Conservation (phyloP, 2,888 invertebrate genomes). For the Stenchaetothrips biformis region DNA sequence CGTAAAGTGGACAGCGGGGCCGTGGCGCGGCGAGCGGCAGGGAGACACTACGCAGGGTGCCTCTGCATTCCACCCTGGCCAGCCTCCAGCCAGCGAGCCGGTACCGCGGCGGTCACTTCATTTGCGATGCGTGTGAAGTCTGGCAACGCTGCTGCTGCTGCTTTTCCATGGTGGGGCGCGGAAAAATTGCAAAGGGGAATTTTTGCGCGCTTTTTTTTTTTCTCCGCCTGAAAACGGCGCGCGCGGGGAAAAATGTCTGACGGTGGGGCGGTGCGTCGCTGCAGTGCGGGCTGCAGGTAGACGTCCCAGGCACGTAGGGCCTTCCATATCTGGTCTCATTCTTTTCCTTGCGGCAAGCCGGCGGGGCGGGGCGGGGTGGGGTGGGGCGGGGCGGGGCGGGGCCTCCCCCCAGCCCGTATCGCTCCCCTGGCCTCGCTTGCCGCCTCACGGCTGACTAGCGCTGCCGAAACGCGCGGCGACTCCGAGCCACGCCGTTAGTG, state of each 20-base stretch:
- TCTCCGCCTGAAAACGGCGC: not conserved
- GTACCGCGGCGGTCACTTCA: too few relatives aligned
- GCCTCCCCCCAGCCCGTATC: too few relatives aligned
- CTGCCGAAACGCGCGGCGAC: too few relatives aligned
- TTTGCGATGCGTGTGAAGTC: too few relatives aligned
- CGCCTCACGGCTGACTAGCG: too few relatives aligned
- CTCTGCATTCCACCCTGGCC: too few relatives aligned
- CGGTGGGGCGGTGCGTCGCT: not conserved
- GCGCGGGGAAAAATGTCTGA: not conserved
- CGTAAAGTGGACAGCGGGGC: conserved; percentile 15
- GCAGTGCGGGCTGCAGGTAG: not conserved
- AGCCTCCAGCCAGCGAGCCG: too few relatives aligned
- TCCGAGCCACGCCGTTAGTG: too few relatives aligned
- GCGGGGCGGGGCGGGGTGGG: too few relatives aligned
- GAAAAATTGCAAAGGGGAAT: not conserved
- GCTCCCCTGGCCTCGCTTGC: too few relatives aligned
- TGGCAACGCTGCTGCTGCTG: not conserved
- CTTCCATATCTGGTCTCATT: conserved; percentile 21
- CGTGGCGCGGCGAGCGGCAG: not conserved
- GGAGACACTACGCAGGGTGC: not conserved
- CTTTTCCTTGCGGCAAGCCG: conserved; percentile 10
- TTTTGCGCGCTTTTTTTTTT: not conserved
- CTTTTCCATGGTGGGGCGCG: not conserved
- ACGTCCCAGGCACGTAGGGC: not conserved
- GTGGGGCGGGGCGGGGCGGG: too few relatives aligned